Conservation (phyloP, 2,113 vertebrate species). For the Erpornis zantholeuca region DNA sequence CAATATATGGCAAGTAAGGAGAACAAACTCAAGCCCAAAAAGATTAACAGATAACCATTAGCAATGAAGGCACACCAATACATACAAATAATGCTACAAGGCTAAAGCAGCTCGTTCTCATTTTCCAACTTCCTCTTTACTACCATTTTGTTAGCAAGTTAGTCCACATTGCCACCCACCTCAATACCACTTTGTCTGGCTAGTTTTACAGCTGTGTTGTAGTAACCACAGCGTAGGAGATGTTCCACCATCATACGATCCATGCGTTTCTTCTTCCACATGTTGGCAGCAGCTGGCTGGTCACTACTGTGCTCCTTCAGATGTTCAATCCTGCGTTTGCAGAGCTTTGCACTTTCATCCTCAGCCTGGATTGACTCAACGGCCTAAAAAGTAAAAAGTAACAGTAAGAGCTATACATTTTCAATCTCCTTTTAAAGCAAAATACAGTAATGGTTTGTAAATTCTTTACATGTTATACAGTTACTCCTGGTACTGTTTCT, state of each 20-base stretch:
- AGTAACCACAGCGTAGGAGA: constrained; percentile 94
- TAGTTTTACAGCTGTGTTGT: constrained; percentile 95
- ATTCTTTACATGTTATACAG: background rate
- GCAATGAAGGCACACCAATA: background rate
- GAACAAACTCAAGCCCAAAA: background rate
- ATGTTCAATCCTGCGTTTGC: constrained; percentile 95
- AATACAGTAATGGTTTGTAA: background rate
- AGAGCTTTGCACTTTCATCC: constrained; percentile 96
- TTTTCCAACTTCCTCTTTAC: background rate
- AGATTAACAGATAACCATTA: background rate
- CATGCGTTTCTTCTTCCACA: constrained; percentile 99
- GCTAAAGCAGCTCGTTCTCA: background rate
- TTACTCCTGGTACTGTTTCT: background rate
- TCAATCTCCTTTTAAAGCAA: background rate
- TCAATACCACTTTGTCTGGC: constrained; percentile 95
- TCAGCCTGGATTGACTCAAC: constrained; percentile 98
- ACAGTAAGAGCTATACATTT: background rate
- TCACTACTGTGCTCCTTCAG: constrained; percentile 97
- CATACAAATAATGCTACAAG: background rate
- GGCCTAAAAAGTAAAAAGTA: constrained; percentile 71
- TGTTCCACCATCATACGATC: constrained; percentile 99
- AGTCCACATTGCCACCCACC: constrained; percentile 67
- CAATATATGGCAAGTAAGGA: background rate
- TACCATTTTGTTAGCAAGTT: background rate
- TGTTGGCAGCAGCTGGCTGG: constrained; percentile 88